phyloP scores from a whole-genome alignment of 2,888 invertebrate genomes.

The Dorcus parallelipipedus region DNA sequence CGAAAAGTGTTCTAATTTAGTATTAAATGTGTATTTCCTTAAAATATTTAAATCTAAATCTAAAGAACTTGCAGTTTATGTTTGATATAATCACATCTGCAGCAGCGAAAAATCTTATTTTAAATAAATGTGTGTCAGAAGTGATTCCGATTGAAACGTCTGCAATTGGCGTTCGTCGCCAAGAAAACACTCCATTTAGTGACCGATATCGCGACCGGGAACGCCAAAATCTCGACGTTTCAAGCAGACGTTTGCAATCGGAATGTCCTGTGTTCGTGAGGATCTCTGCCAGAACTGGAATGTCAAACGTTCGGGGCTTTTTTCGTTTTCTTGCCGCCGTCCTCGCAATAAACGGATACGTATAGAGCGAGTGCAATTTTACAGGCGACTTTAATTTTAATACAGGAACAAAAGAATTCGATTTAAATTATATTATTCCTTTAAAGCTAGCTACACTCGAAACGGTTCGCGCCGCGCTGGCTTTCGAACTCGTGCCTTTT shows the following conservation, averaged over 20 bases:
- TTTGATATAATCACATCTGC: conserved; percentile 34
- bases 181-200: conserved; percentile 13
- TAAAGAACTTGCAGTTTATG: too few species aligned
- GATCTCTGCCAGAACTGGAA: not conserved
- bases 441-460: not conserved
- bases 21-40: too few species aligned
- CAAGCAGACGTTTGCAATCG: too few species aligned
- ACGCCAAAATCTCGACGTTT: too few species aligned
- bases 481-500: not conserved
- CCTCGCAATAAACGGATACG: not conserved
- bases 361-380: not conserved
- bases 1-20: too few species aligned
- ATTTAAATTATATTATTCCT: conserved; percentile 2
- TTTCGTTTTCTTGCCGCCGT: conserved; percentile 1
- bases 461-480: not conserved
- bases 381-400: conserved; percentile 1
- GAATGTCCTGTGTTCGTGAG: not conserved
- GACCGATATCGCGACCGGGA: not conserved
- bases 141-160: conserved; percentile 29
- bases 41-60: too few species aligned
- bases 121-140: conserved; percentile 35
- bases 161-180: conserved; percentile 13
- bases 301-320: not conserved
- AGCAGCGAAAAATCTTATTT: conserved; percentile 31
- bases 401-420: not conserved